Evolutionary conservation across 2,888 invertebrate genomes (phyloP).

Genomic region (Xestoiulus laeticollis): DNA sequence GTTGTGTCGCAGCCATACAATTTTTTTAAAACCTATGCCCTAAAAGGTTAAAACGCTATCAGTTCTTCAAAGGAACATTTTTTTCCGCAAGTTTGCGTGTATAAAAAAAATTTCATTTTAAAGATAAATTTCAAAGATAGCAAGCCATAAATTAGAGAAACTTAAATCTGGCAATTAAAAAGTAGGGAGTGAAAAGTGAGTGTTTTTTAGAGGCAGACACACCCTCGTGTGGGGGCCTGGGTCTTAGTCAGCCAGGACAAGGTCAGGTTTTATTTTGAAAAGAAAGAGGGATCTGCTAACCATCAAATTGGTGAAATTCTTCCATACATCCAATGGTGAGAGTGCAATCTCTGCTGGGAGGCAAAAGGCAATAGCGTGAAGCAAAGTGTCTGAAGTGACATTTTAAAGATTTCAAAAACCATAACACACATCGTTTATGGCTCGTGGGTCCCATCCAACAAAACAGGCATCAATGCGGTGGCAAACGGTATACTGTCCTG

Average conservation of each 20-base stretch:
- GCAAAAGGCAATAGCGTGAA: not conserved
- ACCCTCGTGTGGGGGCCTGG: constrained; percentile 31
- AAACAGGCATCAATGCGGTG: not conserved
- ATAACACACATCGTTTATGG: not conserved
- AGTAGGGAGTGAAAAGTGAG: not conserved
- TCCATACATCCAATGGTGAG: not conserved
- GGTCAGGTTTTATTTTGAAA: not conserved
- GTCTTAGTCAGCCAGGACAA: not conserved
- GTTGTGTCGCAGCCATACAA: no score
- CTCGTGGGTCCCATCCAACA: not conserved
- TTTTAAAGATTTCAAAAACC: not conserved
- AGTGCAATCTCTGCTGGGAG: not conserved
- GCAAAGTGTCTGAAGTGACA: constrained; percentile 8
- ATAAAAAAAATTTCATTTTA: not conserved
- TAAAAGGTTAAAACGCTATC: not conserved
- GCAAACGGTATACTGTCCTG: not conserved
- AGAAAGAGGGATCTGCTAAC: not conserved
- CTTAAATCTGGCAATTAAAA: constrained; percentile 11
- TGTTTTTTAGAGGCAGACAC: not conserved
- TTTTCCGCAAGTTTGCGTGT: not conserved
- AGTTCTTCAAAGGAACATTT: not conserved
- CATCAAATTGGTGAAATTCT: not conserved
- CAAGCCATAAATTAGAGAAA: constrained; percentile 5
- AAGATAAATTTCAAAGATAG: constrained; percentile 2
- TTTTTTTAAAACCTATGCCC: not conserved